Percentiles rank a stretch among this genome's conserved stretches.
Conservation (phyloP, 2,797 vertebrate genomes). For the Crenuchus spilurus region DNA sequence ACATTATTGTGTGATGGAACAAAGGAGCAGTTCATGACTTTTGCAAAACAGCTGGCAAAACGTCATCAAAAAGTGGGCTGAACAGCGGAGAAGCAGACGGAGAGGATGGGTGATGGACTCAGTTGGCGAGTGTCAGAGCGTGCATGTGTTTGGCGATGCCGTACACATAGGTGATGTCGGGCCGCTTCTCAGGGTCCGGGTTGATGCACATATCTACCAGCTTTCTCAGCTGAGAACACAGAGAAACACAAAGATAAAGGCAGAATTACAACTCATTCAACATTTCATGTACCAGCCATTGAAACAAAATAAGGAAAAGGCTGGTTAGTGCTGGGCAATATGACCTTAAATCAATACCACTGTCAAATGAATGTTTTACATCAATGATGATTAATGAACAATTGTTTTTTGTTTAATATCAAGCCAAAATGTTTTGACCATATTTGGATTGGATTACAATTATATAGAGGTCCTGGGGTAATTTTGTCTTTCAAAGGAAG, state of each 20-base stretch:
- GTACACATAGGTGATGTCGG: conserved; percentile 94
- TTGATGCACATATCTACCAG: conserved; percentile 98
- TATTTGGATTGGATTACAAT: too few relatives aligned
- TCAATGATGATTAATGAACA: too few relatives aligned
- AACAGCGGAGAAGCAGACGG: conserved; percentile 47
- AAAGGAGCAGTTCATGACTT: conserved; percentile 10
- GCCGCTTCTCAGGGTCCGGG: conserved; percentile 96
- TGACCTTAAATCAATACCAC: too few relatives aligned
- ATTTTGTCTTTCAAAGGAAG: too few relatives aligned
- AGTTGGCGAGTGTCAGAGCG: conserved; percentile 81
- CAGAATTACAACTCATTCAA: not conserved
- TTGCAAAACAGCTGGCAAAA: conserved; percentile 29
- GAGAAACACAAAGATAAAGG: not conserved
- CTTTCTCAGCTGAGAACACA: conserved; percentile 85
- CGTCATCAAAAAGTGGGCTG: conserved; percentile 13
- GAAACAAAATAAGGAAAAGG: conserved; percentile 37
- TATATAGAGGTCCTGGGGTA: too few relatives aligned
- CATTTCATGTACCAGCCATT: not conserved
- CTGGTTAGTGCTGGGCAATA: too few relatives aligned
- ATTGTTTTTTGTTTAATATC: too few relatives aligned
- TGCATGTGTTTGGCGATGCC: conserved; percentile 94
- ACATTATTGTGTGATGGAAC: conserved; percentile 3
- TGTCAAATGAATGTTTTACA: too few relatives aligned
- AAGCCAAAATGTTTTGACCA: too few relatives aligned
- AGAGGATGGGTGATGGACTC: conserved; percentile 52